Conservation (phyloP, 2,797 vertebrate species). For the Enteromius unitaeniatus region DNA sequence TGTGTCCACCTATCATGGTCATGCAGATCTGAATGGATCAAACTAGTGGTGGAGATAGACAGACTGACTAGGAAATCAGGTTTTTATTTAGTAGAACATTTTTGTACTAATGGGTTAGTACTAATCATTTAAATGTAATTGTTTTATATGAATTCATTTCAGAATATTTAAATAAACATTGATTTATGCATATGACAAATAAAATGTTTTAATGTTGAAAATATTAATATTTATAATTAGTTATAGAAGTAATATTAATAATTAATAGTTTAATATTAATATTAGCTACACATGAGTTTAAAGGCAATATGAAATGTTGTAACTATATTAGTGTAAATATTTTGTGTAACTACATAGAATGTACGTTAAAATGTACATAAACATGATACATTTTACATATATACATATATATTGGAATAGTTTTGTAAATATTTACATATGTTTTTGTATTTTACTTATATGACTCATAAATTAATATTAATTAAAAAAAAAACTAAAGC, state of each 20-base stretch:
- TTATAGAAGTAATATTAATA: too few relatives aligned
- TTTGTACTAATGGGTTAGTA: too few relatives aligned
- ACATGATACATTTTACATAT: too few relatives aligned
- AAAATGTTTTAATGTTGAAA: not conserved
- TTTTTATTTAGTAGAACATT: too few relatives aligned
- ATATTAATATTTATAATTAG: too few relatives aligned
- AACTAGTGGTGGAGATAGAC: not conserved
- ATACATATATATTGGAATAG: too few relatives aligned
- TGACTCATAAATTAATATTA: too few relatives aligned
- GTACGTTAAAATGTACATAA: too few relatives aligned
- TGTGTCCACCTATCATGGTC: not conserved
- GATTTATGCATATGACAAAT: not conserved
- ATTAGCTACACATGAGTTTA: not conserved
- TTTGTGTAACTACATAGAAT: not conserved
- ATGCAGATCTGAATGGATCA: not conserved
- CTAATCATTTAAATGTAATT: not conserved
- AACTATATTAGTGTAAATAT: too few relatives aligned
- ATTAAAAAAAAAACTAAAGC: too few relatives aligned
- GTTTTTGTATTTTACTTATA: too few relatives aligned
- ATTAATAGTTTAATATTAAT: not conserved
- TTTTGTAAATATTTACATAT: not conserved
- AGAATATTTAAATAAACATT: not conserved
- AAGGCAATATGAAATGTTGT: too few relatives aligned
- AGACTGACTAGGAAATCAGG: not conserved
- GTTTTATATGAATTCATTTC: not conserved